Base-by-base conservation (phyloP, 2,113 vertebrate species). In the Varanus salvator region DNA sequence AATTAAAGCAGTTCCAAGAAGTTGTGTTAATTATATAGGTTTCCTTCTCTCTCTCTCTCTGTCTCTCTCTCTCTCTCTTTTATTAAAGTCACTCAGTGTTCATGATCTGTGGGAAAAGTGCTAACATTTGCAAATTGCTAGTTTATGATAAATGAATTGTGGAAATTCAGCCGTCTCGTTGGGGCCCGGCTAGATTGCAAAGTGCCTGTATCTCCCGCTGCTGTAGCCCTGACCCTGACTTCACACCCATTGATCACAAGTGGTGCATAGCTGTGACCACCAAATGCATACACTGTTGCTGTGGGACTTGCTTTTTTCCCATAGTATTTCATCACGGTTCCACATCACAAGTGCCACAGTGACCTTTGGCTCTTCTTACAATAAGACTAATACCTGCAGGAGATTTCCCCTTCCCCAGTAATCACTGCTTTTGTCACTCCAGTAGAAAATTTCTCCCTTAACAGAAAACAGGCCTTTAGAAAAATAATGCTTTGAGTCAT, bases 81-180 rank as follows among this genome's bases (percentile, higher is more conserved):
- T 95, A 95, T 95, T 96, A 94, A 95, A 94, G 95, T 95, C 96
- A 93, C 93, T 96, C 96, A 96, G 93, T 95, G 93, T 91, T 95
- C 93, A 68, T 96, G 96, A 96, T 95, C 92, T 95, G 95, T 96
- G 94, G 91, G 95, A 94, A 97, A 97, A 96, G 92, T 96, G 96
- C 96, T 97, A 97, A 96, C 96, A 97, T 97, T 97, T 97, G 96
- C 96, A 97, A 97, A 96, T 96, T 95, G 95, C 94, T 93, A 93
- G 84, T 96, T 96, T 97, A 96, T 97, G 96, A 97, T 96, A 96
- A 97, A 97, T 96, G 96, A 95, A 97, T 96, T 93, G 94, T 96
- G 95, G 96, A 96, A 95, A 96, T 92, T 95, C 95, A 95, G 96
- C 93, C 91, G 94, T 94, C 96, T 95, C 94, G 94, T 93, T 96